Percentiles rank a stretch among this genome's conserved stretches.
These are phyloP conservation scores for Halcyon malimbica DNA, from an alignment of 2,113 vertebrate species.

Conservation along the genomic window DNA sequence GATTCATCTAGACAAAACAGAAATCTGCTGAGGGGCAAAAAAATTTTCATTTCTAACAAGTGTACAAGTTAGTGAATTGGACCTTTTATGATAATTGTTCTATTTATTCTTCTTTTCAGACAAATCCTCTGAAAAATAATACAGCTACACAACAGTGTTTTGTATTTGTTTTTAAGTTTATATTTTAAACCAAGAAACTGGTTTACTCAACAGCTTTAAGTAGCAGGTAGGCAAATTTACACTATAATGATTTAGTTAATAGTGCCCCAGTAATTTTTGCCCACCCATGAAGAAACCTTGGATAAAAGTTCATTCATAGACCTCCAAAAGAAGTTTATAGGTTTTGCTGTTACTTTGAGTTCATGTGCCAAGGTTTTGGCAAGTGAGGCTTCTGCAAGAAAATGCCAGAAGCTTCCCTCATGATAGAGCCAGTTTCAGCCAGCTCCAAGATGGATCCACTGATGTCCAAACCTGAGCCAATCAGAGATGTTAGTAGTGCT, in stretches of 20 bases:
- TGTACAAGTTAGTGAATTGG: neutral
- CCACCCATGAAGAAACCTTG: neutral
- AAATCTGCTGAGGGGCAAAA: neutral
- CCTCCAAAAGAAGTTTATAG: neutral
- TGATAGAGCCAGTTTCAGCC: neutral
- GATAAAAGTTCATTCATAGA: neutral
- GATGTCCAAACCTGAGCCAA: too few relatives aligned
- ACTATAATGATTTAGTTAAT: neutral
- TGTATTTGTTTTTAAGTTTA: neutral
- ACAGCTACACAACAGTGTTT: neutral
- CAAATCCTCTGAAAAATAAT: neutral
- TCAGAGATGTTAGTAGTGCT: neutral
- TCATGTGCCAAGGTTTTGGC: neutral
- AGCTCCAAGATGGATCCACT: too few relatives aligned
- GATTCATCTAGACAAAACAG: neutral
- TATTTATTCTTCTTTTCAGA: neutral
- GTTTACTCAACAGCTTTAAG: neutral
- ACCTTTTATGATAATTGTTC: neutral
- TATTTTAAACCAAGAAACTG: neutral
- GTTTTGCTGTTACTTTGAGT: neutral
- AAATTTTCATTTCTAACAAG: neutral
- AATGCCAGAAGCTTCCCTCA: neutral
- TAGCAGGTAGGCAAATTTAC: neutral
- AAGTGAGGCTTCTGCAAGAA: neutral
- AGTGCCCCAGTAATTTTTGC: neutral